Base-by-base conservation (phyloP, 1,140 invertebrate genomes). In the Papilio machaon region DNA sequence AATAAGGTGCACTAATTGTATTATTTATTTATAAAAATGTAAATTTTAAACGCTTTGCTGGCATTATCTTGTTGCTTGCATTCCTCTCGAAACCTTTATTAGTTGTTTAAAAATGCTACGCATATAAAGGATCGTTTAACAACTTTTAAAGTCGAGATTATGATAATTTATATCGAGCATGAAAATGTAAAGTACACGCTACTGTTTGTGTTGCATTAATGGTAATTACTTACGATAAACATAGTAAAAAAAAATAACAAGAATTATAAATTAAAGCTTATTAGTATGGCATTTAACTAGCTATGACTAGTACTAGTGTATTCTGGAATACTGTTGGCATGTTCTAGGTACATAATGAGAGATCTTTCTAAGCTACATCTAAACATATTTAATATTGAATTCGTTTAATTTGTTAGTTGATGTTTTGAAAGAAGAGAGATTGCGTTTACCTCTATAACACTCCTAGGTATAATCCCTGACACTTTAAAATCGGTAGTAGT, bases 1-100 rank as follows among this genome's bases (percentile, higher is more conserved):
- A 30, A 30, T 30, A 30, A 64, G 3, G 11, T 64, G 9, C 6
- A 58, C n/a, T 58, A 9, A 13, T 11, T n/a, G 15, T 15, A 11
- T 35, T 35, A 23, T 70, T 70, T 67, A 67, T 67, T 70, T 70
- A 70, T 67, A 35, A 70, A 70, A 35, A 70, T 70, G 64, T 70
- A 35, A 70, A 70, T 70, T 70, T 70, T 70, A 13, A 70, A 70
- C 64, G 13, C 64, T 2, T 70, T 15, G 23, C 30, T 30, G 64
- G 30, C n/a, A 30, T 70, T 35, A 70, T 70, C 64, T 70, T 67
- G 64, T 67, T 70, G 15, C 30, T 67, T 70, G 64, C 64, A 70
- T 70, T 70, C 64, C 64, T 35, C 15, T 70, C 30, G 64, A 70
- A 70, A 70, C 64, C 64, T 70, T 70, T 70, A 70, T 70, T 70